Percentiles rank a stretch among this genome's conserved stretches.
phyloP scores from a whole-genome alignment of 2,797 vertebrate genomes.

The Xerus rutilus region DNA sequence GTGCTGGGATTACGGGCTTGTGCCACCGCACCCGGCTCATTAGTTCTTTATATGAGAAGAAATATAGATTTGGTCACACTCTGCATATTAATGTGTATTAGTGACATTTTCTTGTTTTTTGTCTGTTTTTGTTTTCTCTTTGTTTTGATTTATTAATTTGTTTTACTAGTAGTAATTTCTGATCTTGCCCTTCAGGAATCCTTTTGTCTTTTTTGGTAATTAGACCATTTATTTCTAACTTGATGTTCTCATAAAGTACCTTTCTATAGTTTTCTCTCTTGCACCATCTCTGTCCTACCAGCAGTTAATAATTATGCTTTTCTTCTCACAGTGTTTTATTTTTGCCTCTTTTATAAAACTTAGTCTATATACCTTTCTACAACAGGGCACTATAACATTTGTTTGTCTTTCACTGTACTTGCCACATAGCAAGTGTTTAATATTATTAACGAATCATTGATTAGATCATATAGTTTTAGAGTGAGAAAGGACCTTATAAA shows the following conservation, averaged over 20 bases:
- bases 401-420: not conserved
- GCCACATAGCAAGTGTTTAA: not conserved
- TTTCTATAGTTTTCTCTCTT: slow-evolving; percentile 22
- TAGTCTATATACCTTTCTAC: not conserved
- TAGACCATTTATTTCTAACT: slow-evolving; percentile 40
- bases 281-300: not conserved
- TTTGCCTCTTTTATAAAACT: slow-evolving; percentile 29
- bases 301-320: slow-evolving; percentile 41
- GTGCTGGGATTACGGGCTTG: too few relatives aligned
- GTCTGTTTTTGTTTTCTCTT: not conserved
- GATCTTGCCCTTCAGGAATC: slow-evolving; percentile 22
- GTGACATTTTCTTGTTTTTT: not conserved
- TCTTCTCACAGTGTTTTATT: slow-evolving; percentile 33
- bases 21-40: not conserved
- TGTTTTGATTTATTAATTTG: too few relatives aligned
- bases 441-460: slow-evolving; percentile 32
- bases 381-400: not conserved
- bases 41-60: not conserved
- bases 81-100: not conserved
- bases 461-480: slow-evolving; percentile 1
- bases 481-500: slow-evolving; percentile 44
- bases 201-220: not conserved
- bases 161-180: not conserved
- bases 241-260: not conserved
- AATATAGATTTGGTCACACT: not conserved